Percentiles rank a stretch among this genome's conserved stretches.
Conservation (phyloP, 2,888 invertebrate genomes). For the Taphrorychus bicolor region DNA sequence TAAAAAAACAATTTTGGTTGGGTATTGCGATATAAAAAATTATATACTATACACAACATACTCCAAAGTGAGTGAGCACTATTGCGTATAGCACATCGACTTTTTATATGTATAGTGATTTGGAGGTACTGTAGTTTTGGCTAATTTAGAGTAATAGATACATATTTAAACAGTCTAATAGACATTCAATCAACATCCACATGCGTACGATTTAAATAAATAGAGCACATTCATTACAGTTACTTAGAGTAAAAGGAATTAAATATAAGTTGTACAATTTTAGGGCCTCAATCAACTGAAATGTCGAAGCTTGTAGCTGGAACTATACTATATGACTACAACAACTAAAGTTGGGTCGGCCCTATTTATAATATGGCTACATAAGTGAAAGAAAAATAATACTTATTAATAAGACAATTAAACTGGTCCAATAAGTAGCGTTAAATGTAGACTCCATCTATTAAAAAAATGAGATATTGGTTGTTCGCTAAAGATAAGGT, state of each 20-base stretch:
- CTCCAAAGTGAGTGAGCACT: not conserved
- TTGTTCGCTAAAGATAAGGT: too few relatives aligned
- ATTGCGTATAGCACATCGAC: not conserved
- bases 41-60: conserved; percentile 12
- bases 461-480: too few relatives aligned
- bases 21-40: not conserved
- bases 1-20: conserved; percentile 1
- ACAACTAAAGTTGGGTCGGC: not conserved
- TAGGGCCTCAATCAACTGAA: not conserved
- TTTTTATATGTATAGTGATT: not conserved
- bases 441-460: conserved; percentile 33
- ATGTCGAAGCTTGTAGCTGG: not conserved
- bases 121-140: conserved; percentile 23
- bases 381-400: conserved; percentile 40
- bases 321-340: not conserved
- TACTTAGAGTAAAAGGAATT: conserved; percentile 34
- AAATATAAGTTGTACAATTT: conserved; percentile 40
- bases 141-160: conserved; percentile 33
- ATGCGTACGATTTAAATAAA: conserved; percentile 47
- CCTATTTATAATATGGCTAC: conserved; percentile 13
- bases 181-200: conserved; percentile 35
- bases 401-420: conserved; percentile 29
- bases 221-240: conserved; percentile 44
- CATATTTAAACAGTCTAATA: conserved; percentile 37
- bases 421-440: conserved; percentile 30